These are phyloP conservation scores for Sinodicranocentrus sp. DNA, from an alignment of 2,888 invertebrate species.

Conservation along the genomic window DNA sequence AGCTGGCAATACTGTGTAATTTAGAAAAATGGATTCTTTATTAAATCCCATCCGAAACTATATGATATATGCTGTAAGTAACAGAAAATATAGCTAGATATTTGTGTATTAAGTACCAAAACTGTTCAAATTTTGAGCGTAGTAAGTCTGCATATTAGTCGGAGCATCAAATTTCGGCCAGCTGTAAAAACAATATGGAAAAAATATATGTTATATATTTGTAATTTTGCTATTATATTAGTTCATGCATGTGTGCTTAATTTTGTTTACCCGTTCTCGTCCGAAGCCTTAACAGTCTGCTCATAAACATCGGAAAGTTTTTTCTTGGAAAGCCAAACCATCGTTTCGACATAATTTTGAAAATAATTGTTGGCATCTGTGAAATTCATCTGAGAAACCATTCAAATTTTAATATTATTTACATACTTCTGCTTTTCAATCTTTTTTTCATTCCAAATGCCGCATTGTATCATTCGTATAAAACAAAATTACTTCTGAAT, in stretches of 20 bases:
- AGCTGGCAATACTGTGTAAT: conserved; percentile 27
- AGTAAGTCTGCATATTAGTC: conserved; percentile 28
- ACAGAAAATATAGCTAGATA: too few relatives aligned
- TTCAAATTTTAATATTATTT: too few relatives aligned
- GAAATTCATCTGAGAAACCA: conserved; percentile 49
- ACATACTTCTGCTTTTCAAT: too few relatives aligned
- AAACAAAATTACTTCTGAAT: conserved; percentile 39
- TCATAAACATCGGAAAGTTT: conserved; percentile 7
- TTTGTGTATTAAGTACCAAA: too few relatives aligned
- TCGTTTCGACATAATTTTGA: conserved; percentile 66
- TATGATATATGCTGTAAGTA: too few relatives aligned
- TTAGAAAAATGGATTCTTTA: too few relatives aligned
- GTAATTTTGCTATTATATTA: too few relatives aligned
- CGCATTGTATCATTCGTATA: too few relatives aligned
- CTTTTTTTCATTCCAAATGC: too few relatives aligned
- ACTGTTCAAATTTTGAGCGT: conserved; percentile 51
- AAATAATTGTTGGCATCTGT: conserved; percentile 66
- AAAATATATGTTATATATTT: not conserved
- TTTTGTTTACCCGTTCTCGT: not conserved
- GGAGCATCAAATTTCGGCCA: conserved; percentile 37
- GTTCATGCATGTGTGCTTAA: too few relatives aligned
- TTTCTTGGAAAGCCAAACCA: conserved; percentile 55
- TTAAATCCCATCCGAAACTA: too few relatives aligned
- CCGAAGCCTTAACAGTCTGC: not conserved
- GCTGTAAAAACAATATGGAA: too few relatives aligned